Percentiles rank a stretch among this genome's conserved stretches.
These are phyloP conservation scores for Caerostris extrusa DNA, from an alignment of 1,140 invertebrate species.

Conservation along the genomic window DNA sequence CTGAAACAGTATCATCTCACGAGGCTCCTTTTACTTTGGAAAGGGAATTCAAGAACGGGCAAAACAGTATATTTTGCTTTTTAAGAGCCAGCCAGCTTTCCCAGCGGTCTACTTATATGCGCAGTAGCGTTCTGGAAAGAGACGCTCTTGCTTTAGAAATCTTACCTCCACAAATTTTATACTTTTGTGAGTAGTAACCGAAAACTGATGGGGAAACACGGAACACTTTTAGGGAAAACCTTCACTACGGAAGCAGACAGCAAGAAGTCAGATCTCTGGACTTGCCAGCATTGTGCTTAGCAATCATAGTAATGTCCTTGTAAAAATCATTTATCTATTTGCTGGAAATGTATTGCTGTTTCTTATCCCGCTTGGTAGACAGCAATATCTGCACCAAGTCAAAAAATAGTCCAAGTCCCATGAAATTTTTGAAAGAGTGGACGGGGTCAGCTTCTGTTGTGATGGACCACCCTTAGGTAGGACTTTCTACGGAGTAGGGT, in stretches of 20 bases:
- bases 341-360: too few relatives aligned
- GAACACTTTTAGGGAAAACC: constrained; percentile 34
- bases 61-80: constrained; percentile 1
- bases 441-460: too few relatives aligned
- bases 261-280: not conserved
- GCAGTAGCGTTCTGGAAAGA: not conserved
- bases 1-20: too few relatives aligned
- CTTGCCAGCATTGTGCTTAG: too few relatives aligned
- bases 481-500: too few relatives aligned
- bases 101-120: not conserved
- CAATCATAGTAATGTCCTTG: too few relatives aligned
- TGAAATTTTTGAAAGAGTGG: too few relatives aligned
- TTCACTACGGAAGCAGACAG: not conserved
- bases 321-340: too few relatives aligned
- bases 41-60: not conserved
- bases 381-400: too few relatives aligned
- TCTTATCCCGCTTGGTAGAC: too few relatives aligned
- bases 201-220: constrained; percentile 47
- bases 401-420: too few relatives aligned
- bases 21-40: not conserved
- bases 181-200: not conserved
- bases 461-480: too few relatives aligned
- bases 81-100: not conserved
- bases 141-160: not conserved
- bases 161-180: not conserved